These are phyloP conservation scores for Epinotia bilunana DNA, from an alignment of 2,888 invertebrate species.

Conservation along the genomic window DNA sequence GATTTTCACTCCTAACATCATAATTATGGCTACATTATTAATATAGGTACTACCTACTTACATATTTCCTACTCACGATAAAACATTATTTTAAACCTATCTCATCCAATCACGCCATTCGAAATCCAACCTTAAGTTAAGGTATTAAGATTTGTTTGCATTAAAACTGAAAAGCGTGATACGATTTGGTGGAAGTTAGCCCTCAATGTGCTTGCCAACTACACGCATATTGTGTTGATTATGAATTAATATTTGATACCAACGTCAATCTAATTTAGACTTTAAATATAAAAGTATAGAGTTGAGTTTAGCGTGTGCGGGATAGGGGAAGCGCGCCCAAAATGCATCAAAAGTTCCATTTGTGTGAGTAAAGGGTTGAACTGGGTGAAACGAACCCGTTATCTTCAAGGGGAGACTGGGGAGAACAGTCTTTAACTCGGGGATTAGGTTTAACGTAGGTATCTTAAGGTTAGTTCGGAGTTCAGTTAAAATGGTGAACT, in stretches of 20 bases:
- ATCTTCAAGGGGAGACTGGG: slow-evolving; percentile 56
- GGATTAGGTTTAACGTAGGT: slow-evolving; percentile 31
- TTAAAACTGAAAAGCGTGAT: neutral
- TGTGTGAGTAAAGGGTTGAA: slow-evolving; percentile 49
- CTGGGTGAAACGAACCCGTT: slow-evolving; percentile 67
- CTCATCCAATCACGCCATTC: neutral
- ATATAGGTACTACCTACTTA: too few species aligned
- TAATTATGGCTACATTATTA: slow-evolving; percentile 38
- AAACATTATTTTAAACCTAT: neutral
- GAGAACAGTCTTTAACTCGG: slow-evolving; percentile 5
- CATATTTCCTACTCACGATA: slow-evolving; percentile 4
- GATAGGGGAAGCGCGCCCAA: slow-evolving; percentile 15
- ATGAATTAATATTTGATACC: slow-evolving; percentile 31
- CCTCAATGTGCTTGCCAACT: slow-evolving; percentile 16
- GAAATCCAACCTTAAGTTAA: neutral
- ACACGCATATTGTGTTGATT: slow-evolving; percentile 38
- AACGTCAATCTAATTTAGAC: neutral
- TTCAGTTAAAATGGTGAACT: slow-evolving; percentile 34
- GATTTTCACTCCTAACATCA: slow-evolving; percentile 48
- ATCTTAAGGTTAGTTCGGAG: slow-evolving; percentile 31
- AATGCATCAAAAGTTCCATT: slow-evolving; percentile 41
- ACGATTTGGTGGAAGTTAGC: neutral
- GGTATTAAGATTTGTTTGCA: neutral
- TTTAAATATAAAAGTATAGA: neutral
- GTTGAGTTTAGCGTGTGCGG: neutral